A percentile compares a stretch with the other conserved stretches of the same genome.
phyloP scores from a whole-genome alignment of 2,113 vertebrate species.

The Neotragus moschatus region DNA sequence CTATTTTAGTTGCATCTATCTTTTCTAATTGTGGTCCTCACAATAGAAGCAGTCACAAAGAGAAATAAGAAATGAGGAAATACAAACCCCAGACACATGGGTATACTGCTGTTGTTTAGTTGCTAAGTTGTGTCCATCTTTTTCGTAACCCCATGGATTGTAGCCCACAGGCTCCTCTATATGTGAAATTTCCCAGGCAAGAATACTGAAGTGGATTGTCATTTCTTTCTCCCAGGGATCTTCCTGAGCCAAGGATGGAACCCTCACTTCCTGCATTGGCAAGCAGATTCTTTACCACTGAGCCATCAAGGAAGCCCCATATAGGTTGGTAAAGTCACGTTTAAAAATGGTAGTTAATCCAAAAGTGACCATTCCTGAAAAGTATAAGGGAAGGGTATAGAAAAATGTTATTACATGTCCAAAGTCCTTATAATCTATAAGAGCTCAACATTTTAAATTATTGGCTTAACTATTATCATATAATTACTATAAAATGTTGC shows the following conservation, averaged over 20 bases:
- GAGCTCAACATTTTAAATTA: not conserved
- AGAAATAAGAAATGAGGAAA: not conserved
- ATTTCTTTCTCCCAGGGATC: not conserved
- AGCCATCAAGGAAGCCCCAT: not conserved
- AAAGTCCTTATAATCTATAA: not conserved
- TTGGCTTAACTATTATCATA: not conserved
- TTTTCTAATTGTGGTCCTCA: not conserved
- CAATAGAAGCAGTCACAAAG: not conserved
- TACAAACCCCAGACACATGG: not conserved
- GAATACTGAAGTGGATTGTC: not conserved
- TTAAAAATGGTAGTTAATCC: not conserved
- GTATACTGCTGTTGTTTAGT: not conserved
- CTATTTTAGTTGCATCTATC: not conserved
- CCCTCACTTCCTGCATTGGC: not conserved
- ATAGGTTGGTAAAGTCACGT: not conserved
- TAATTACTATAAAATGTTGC: not conserved
- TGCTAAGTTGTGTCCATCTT: rapidly evolving
- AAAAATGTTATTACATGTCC: not conserved
- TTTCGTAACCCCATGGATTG: not conserved
- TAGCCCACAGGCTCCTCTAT: not conserved
- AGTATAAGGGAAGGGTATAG: not conserved
- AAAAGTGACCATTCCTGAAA: not conserved
- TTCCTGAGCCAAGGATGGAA: not conserved
- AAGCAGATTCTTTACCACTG: not conserved
- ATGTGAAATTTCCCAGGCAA: not conserved